These are phyloP conservation scores for Acipenser oxyrinchus DNA, from an alignment of 2,797 vertebrate genomes.

Conservation along the genomic window DNA sequence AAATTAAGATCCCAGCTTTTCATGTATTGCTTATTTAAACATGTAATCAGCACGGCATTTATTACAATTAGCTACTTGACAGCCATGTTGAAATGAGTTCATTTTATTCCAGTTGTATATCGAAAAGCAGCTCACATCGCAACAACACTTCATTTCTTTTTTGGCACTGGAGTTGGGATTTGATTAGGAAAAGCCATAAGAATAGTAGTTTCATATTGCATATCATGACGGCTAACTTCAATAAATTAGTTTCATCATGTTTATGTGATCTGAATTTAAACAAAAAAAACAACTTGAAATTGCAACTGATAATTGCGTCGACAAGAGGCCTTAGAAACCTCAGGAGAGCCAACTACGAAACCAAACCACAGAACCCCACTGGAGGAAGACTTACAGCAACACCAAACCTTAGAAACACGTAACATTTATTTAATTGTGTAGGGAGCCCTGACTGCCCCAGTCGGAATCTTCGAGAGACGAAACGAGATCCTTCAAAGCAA, in stretches of 20 bases:
- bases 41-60: slow-evolving; percentile 63
- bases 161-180: not conserved
- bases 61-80: slow-evolving; percentile 47
- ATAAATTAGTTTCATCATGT: no score
- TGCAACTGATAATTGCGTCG: not conserved
- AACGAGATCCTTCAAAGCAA: slow-evolving; percentile 37
- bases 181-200: not conserved
- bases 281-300: not conserved
- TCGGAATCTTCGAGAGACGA: slow-evolving; percentile 10
- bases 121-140: not conserved
- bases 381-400: not conserved
- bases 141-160: not conserved
- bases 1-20: not conserved
- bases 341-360: not conserved
- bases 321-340: not conserved
- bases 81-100: not conserved
- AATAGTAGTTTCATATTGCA: no score
- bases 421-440: no score
- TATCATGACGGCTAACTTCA: no score
- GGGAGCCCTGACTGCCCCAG: no score
- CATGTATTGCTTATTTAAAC: slow-evolving; percentile 54
- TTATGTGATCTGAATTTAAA: not conserved
- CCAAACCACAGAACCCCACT: not conserved
- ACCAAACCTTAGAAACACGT: not conserved
- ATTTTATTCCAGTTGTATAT: not conserved